Percentiles rank a stretch among this genome's conserved stretches.
These are phyloP conservation scores for Campylorhamphus procurvoides DNA, from an alignment of 2,113 vertebrate genomes.

Conservation along the genomic window DNA sequence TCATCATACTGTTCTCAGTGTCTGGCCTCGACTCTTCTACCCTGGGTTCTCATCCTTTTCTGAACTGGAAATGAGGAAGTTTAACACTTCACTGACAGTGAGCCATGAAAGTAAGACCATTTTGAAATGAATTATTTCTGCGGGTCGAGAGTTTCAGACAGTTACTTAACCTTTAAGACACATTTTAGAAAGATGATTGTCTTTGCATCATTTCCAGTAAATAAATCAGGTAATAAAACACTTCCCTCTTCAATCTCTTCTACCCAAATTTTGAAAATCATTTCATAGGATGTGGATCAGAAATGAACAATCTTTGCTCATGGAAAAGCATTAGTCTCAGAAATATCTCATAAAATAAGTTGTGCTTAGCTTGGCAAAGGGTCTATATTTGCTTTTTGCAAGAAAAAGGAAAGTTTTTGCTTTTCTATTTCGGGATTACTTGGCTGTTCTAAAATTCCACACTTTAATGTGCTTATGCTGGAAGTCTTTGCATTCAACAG, in stretches of 20 bases:
- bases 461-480: not conserved
- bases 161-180: not conserved
- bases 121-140: not conserved
- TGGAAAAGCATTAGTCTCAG: not conserved
- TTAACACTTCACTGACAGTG: not conserved
- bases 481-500: not conserved
- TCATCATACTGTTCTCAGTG: not conserved
- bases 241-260: not conserved
- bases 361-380: not conserved
- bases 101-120: not conserved
- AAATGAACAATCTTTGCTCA: not conserved
- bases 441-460: not conserved
- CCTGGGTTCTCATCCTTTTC: not conserved
- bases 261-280: not conserved
- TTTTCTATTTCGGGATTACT: not conserved
- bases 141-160: not conserved
- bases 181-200: not conserved
- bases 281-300: not conserved
- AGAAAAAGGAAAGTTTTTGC: not conserved
- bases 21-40: not conserved
- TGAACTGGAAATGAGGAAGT: not conserved
- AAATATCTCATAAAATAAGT: not conserved
- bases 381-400: not conserved
- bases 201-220: not conserved
- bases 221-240: not conserved